phyloP scores from a whole-genome alignment of 1,140 invertebrate genomes.

The Leptinotarsa defecta region DNA sequence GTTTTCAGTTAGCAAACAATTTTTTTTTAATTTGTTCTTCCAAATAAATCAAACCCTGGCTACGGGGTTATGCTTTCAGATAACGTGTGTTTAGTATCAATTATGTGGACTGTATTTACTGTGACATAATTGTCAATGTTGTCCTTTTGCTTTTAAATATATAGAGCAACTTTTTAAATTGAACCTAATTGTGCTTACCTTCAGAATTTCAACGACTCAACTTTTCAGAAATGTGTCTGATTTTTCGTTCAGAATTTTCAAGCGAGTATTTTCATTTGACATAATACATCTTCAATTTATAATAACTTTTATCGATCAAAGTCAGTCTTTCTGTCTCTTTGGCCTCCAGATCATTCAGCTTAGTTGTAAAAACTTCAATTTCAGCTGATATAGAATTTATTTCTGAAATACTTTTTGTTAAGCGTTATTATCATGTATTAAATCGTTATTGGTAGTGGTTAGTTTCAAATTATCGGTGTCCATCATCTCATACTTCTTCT shows the following conservation, averaged over 20 bases:
- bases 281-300: background rate
- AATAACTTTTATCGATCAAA: background rate
- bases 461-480: conserved; percentile 16
- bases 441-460: background rate
- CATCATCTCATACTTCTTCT: conserved; percentile 24
- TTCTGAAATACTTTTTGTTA: conserved; percentile 11
- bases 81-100: no score
- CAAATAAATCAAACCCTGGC: no score
- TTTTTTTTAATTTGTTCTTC: no score
- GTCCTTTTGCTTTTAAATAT: no score
- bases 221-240: background rate
- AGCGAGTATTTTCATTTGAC: background rate
- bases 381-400: background rate
- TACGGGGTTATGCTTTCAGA: no score
- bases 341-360: background rate
- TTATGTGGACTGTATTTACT: no score
- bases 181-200: no score
- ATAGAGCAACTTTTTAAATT: no score
- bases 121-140: no score
- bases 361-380: conserved; percentile 5
- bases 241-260: background rate
- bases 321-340: background rate
- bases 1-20: no score
- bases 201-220: background rate
- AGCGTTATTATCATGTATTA: conserved; percentile 17